Base-by-base conservation (phyloP, 2,888 invertebrate genomes). In the Drosophila multiciliata region DNA sequence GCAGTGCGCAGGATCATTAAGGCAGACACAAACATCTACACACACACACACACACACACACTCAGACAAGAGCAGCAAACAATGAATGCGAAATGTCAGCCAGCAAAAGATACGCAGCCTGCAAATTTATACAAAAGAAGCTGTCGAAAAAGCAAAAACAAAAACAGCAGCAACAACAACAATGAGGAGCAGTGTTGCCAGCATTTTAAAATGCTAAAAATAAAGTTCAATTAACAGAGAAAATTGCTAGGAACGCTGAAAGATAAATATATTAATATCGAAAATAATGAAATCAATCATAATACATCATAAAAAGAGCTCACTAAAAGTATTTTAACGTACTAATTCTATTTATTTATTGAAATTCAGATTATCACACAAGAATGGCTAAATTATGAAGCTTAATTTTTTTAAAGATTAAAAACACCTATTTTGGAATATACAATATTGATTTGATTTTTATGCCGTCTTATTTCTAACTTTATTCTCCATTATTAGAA, bases 1-100 rank as follows among this genome's bases (percentile, higher is more conserved):
- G 87, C 83, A 85, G 81, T 91, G 91, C 91, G 91, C 91, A 91
- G 91, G 90, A 90, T 91, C 91, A 83, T 83, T 82, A 89, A 79
- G 77, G 84, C 82, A 77, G 78, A 29, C 57, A 78, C 75, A 65
- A 75, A 77, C 67, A 66, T 62, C 60, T 64, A 75, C 73, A 79
- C 68, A 75, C 53, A 58, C 59, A 53, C 49, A 57, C 29, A 66
- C 48, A 54, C 33, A 59, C 11, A 48, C 17, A 59, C 59, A 67
- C 35, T 66, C 67, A 58, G 33, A 17, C 58, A 40, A n/a, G 54
- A 36, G 42, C 57, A 72, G 60, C 68, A 60, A 78, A 73, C 76
- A 83, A 78, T 78, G 79, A 84, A 80, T 85, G 83, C 82, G 77
- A 86, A 80, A 82, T 81, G 83, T 85, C 85, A 78, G 82, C 76